Conservation (phyloP, 2,888 invertebrate species). For the Latrodectus hesperus region DNA sequence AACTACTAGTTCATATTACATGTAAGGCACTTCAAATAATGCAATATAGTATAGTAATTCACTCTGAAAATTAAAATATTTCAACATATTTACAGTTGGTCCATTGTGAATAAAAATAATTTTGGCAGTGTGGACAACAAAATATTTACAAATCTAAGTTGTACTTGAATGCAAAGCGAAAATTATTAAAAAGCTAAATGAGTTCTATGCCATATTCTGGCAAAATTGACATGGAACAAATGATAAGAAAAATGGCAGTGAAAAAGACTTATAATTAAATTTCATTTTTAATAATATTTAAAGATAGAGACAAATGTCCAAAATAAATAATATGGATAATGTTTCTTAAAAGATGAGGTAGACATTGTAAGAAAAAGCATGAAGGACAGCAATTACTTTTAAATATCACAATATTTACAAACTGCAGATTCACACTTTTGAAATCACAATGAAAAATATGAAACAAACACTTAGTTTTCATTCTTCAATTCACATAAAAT, state of each 20-base stretch:
- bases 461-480: conserved; percentile 31
- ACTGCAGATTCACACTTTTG: conserved; percentile 23
- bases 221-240: neutral
- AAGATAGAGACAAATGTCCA: conserved; percentile 38
- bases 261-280: conserved; percentile 11
- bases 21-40: too few species aligned
- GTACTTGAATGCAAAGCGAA: neutral
- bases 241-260: conserved; percentile 43
- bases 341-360: conserved; percentile 42
- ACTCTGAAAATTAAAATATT: neutral
- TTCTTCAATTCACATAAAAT: neutral
- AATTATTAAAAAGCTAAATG: neutral
- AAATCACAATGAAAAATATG: conserved; percentile 20
- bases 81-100: conserved; percentile 41
- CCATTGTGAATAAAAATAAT: conserved; percentile 37
- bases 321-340: conserved; percentile 28
- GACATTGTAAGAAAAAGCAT: conserved; percentile 28
- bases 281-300: conserved; percentile 19
- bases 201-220: neutral
- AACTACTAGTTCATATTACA: too few species aligned
- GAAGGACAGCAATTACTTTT: conserved; percentile 16
- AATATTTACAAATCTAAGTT: neutral
- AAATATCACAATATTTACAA: conserved; percentile 47
- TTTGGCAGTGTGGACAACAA: conserved; percentile 46
- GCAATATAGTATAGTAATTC: too few species aligned